Conservation (phyloP, 2,113 vertebrate species). For the Peromyscus californicus region DNA sequence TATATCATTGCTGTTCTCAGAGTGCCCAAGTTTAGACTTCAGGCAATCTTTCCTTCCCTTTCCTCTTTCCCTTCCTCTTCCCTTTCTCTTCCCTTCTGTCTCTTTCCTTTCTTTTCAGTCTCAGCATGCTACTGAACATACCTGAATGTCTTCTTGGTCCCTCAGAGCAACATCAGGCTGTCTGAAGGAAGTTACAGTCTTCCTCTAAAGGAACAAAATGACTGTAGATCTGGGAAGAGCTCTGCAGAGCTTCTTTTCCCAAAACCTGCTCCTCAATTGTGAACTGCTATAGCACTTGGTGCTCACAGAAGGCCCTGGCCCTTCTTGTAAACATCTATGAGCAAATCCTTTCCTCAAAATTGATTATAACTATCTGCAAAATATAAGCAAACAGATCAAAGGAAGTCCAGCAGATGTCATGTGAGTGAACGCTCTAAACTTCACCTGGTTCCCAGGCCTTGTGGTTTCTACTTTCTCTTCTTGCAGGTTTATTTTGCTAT, state of each 20-base stretch:
- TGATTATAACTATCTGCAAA: slow-evolving; percentile 15
- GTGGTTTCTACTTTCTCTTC: neutral
- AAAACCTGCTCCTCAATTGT: neutral
- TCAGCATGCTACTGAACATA: neutral
- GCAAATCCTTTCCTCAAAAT: slow-evolving; percentile 19
- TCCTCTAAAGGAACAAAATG: neutral
- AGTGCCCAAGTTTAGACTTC: neutral
- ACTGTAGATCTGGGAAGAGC: neutral
- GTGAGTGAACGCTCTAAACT: neutral
- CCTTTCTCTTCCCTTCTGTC: neutral
- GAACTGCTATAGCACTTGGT: neutral
- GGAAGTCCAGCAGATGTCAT: neutral
- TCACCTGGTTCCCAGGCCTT: neutral
- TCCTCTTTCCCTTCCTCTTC: neutral
- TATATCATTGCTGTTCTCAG: neutral
- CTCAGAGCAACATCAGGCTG: neutral
- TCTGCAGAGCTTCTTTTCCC: neutral
- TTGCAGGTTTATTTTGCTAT: slow-evolving; percentile 25
- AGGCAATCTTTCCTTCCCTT: neutral
- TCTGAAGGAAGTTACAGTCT: neutral
- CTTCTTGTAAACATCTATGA: neutral
- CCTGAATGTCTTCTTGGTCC: neutral
- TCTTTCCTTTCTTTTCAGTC: neutral
- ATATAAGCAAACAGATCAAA: slow-evolving; percentile 32
- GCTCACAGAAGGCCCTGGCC: neutral